Conservation (phyloP, 2,888 invertebrate genomes). For the Temnothorax ravouxi region DNA sequence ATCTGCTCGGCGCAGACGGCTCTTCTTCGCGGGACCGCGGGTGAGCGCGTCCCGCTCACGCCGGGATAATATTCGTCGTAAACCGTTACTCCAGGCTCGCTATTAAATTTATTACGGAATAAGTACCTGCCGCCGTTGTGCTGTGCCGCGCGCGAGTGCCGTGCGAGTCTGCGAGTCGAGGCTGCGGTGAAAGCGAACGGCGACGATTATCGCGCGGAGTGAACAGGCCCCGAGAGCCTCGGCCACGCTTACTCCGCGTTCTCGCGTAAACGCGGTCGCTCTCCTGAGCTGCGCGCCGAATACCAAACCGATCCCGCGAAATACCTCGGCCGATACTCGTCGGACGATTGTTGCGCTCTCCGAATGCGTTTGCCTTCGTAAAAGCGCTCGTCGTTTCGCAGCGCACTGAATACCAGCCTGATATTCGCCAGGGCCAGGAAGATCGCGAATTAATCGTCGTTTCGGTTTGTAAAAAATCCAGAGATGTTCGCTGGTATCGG, state of each 20-base stretch:
- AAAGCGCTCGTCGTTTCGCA: constrained; percentile 5
- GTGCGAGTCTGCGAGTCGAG: not conserved
- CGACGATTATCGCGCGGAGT: constrained; percentile 66
- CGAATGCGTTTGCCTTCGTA: constrained; percentile 1
- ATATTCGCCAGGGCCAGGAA: too few relatives aligned
- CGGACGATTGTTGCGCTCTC: constrained; percentile 2
- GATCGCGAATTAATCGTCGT: not conserved
- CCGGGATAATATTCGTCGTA: constrained; percentile 23
- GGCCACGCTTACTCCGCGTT: constrained; percentile 44
- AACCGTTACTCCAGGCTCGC: constrained; percentile 59
- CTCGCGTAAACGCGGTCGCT: constrained; percentile 61
- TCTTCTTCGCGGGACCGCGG: constrained; percentile 24
- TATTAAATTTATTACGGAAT: constrained; percentile 71
- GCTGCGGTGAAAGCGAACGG: constrained; percentile 73
- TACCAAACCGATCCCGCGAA: constrained; percentile 21
- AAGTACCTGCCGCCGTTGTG: not conserved
- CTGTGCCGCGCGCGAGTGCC: not conserved
- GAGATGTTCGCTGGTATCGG: too few relatives aligned
- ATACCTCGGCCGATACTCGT: constrained; percentile 2
- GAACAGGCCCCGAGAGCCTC: constrained; percentile 7
- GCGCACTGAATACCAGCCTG: not conserved
- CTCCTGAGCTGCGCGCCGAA: constrained; percentile 6
- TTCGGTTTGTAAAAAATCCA: not conserved
- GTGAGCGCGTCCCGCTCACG: too few relatives aligned
- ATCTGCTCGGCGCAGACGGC: not conserved